Evolutionary conservation across 2,797 vertebrate species (phyloP), one percentile per base, ranked within the genome.

Genomic region (Mormyrops boulengeri): DNA sequence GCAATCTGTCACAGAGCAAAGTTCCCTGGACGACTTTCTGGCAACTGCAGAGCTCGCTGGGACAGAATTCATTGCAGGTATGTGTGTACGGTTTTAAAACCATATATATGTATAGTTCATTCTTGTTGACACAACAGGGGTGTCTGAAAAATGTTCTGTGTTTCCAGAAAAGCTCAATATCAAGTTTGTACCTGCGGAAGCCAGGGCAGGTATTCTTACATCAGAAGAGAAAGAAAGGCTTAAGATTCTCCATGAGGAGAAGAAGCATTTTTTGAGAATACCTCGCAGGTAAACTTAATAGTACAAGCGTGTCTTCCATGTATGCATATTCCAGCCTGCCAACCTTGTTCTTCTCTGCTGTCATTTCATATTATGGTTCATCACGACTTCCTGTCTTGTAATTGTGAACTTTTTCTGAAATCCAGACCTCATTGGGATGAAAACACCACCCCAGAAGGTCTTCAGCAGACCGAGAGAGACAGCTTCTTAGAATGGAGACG

Each of bases 1-100:
- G 77, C 97, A 97, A 93, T 99, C 98, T 0, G 97, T 98, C 84
- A 98, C 98, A 0, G 98, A 99, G 87, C 98, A 99, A 94, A 99
- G 94, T 89, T 97, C 98, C 11, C 95, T 99, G 91, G 98, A 99
- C 92, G 98, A 99, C 91, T 99, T 99, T 92, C 94, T 99, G 90
- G 97, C 98, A 87, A 98, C 97, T 19, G 98, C 98, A 1, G 97
- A 99, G 92, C 92, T 99, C 69, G 98, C 98, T 2, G 98, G 98
- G 89, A 98, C 98, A 12, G 97, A 98, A 90, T 99, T 99, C 92
- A 93, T 96, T 85, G 97, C 98, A 85, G 98, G 98, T 98, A 93
- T 93, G 91, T 47, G 1, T 80, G 17, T 44, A 26, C 17, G 7
- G 84, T 85, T 50, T 52, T 17, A 30, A 85, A 50, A n/a, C 3